Conservation (phyloP, 2,797 vertebrate genomes). For the Pristis pectinata region DNA sequence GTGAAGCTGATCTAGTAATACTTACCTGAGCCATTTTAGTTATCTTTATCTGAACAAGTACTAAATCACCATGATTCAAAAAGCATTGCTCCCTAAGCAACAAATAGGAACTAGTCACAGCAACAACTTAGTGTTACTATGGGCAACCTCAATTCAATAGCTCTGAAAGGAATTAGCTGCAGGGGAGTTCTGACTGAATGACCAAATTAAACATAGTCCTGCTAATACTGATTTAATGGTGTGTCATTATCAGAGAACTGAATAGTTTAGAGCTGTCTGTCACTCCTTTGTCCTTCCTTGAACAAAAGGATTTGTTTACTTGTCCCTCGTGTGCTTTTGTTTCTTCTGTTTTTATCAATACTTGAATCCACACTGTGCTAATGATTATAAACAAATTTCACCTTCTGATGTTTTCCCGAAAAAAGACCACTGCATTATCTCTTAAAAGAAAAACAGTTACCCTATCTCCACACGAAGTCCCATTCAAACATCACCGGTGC, state of each 20-base stretch:
- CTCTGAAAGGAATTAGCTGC: constrained; percentile 30
- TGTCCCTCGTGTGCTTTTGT: background rate
- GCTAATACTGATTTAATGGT: background rate
- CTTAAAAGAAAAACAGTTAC: background rate
- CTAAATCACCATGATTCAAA: background rate
- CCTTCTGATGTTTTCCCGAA: background rate
- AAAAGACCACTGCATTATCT: background rate
- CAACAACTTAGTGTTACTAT: constrained; percentile 41
- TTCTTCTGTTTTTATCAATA: background rate
- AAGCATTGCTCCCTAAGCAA: background rate
- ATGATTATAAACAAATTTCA: background rate
- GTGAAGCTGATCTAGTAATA: constrained; percentile 20
- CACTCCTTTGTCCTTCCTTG: background rate
- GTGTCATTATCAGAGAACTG: background rate
- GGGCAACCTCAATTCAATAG: constrained; percentile 38
- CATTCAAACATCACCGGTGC: background rate
- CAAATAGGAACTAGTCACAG: background rate
- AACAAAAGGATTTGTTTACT: constrained; percentile 17
- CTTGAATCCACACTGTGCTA: background rate
- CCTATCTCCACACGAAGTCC: background rate
- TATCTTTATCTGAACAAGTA: background rate
- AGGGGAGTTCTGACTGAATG: constrained; percentile 36
- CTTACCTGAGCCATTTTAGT: constrained; percentile 38
- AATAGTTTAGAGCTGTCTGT: constrained; percentile 7
- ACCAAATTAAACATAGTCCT: constrained; percentile 30